Evolutionary conservation across 2,888 invertebrate genomes (phyloP).

Genomic region (Schizotus pectinicornis): DNA sequence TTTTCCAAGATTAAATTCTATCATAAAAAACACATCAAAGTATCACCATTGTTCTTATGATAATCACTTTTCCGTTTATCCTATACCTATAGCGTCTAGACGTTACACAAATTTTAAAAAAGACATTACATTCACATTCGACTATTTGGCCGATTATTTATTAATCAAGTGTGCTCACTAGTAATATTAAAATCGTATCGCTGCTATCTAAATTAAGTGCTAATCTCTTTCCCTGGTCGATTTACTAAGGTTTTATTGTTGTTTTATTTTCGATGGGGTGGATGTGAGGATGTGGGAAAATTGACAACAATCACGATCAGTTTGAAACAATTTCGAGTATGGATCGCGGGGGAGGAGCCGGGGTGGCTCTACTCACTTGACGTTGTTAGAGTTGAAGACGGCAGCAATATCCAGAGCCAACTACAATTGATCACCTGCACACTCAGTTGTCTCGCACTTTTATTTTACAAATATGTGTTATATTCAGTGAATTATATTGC

Average conservation of each 20-base stretch:
- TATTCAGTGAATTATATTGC: neutral
- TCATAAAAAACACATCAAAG: neutral
- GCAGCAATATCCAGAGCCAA: too few relatives aligned
- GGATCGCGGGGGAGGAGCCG: too few relatives aligned
- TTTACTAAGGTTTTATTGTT: too few relatives aligned
- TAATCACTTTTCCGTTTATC: slow-evolving; percentile 2
- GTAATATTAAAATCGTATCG: neutral
- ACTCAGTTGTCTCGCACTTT: neutral
- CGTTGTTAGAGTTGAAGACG: too few relatives aligned
- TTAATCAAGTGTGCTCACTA: too few relatives aligned
- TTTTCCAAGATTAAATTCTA: neutral
- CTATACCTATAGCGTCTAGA: neutral
- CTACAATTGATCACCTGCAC: too few relatives aligned
- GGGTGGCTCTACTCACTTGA: too few relatives aligned
- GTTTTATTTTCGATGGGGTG: too few relatives aligned
- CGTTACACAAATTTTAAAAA: neutral
- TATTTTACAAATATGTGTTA: neutral
- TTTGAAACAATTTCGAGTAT: too few relatives aligned
- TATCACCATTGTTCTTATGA: slow-evolving; percentile 6
- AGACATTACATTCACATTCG: neutral
- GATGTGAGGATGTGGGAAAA: neutral
- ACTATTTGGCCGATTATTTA: neutral
- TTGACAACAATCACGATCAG: too few relatives aligned
- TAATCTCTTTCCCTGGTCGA: neutral
- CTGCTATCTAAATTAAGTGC: neutral